Percentiles rank a stretch among this genome's conserved stretches.
Evolutionary conservation across 1,140 invertebrate genomes (phyloP).

Genomic region (Brachionus rotundiformis): DNA sequence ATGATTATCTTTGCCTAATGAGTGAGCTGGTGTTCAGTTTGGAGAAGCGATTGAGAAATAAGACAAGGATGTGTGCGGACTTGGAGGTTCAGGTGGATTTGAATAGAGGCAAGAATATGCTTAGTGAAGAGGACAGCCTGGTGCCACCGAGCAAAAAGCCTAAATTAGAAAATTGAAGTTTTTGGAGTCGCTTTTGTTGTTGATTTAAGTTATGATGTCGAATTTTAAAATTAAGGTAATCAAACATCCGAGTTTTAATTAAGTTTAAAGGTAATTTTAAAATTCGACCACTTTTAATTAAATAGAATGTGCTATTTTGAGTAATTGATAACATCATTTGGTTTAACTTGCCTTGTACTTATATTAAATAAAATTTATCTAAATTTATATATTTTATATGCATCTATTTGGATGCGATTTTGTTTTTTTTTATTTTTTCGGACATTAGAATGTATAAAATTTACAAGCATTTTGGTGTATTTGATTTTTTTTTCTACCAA

Average conservation of each 20-base stretch:
- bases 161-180: conserved; percentile 14
- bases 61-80: background rate
- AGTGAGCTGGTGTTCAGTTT: background rate
- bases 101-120: background rate
- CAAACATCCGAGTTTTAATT: no score
- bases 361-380: background rate
- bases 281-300: conserved; percentile 1
- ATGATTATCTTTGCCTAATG: conserved; percentile 32
- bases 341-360: background rate
- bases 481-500: background rate
- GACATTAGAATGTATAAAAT: background rate
- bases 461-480: background rate
- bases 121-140: background rate
- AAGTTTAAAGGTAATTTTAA: no score
- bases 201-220: background rate
- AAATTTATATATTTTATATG: background rate
- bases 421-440: background rate
- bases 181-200: background rate
- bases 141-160: conserved; percentile 21
- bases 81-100: background rate
- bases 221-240: background rate
- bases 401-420: background rate
- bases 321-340: conserved; percentile 3
- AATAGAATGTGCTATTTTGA: background rate
- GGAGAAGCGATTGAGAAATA: background rate